Base-by-base conservation (phyloP, 2,888 invertebrate genomes). In the Allacma fusca region DNA sequence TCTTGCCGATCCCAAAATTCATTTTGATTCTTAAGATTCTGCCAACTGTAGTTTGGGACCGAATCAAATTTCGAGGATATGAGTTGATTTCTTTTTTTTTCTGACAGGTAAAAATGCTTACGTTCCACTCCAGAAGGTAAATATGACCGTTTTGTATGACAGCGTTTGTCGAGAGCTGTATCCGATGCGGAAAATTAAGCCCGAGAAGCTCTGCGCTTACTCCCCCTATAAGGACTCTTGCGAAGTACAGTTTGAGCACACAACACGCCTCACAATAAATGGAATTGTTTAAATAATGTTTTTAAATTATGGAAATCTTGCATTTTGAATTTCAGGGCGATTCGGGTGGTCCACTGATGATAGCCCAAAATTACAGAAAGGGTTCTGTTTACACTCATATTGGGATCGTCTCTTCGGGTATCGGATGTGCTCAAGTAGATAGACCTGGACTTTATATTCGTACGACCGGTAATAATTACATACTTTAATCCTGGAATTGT, bases 141-240 rank as follows among this genome's bases (percentile, higher is more conserved):
- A 70, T 9, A 50, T 70, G 50, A 70, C 70, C 13, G 70, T 70
- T 1, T n/a, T 44, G 50, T 16, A 26, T 7, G 50, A 70, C 9
- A 44, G 7, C 2, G 1, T 19, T 12, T 70, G 70, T 28, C 44
- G 19, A 9, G 5, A 26, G 26, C 13, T 40, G 19, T 70, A 70
- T 50, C 70, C 70, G 4, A 50, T 26, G 44, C 44, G 70, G 24
- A 70, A 70, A 70, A 70, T 70, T n/a, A 70, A 50, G 28, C 70
- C 70, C 26, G 70, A 70, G 26, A 70, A 70, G n/a, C 1, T 70
- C 1, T 70, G 70, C 26, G 70, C 70, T 0, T 50, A 50, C 9
- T 34, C 70, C 5, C 70, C 50, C 19, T 70, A 23, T 19, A 24
- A 34, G n/a, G 70, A 70, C 28, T 34, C 70, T 13, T 70, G 70